These are phyloP conservation scores for Mus spretus DNA, from an alignment of 2,797 vertebrate species.

Conservation along the genomic window DNA sequence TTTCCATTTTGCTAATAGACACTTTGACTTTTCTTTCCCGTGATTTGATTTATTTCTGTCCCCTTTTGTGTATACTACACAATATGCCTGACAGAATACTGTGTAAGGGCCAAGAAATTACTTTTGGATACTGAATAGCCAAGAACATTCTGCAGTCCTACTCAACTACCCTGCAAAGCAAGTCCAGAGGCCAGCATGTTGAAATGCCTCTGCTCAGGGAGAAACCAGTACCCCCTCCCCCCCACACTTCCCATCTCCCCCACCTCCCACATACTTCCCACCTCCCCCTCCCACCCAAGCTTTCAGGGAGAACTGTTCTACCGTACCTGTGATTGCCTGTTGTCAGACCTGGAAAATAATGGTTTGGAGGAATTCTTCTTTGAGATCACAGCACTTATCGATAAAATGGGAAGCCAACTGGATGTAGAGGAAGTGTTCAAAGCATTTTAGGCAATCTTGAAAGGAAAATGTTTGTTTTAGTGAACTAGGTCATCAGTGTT, in stretches of 20 bases:
- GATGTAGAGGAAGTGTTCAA: neutral
- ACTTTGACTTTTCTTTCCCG: conserved; percentile 37
- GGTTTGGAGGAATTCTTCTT: neutral
- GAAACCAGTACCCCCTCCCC: neutral
- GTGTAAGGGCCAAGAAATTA: neutral
- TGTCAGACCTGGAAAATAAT: neutral
- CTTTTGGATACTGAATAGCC: neutral
- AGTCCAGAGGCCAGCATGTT: neutral
- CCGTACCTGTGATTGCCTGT: neutral
- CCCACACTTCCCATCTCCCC: no score
- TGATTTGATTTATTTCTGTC: conserved; percentile 27
- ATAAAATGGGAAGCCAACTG: neutral
- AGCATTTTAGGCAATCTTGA: neutral
- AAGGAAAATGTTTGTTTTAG: neutral
- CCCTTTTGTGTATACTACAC: neutral
- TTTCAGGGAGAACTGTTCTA: neutral
- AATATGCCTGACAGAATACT: neutral
- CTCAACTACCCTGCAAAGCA: neutral
- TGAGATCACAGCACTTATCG: neutral
- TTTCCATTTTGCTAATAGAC: conserved; percentile 43
- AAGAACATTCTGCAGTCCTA: neutral
- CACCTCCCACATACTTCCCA: no score
- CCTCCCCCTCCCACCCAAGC: neutral
- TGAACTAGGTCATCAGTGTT: neutral
- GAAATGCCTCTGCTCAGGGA: neutral